These are phyloP conservation scores for Halcyon badia DNA, from an alignment of 2,797 vertebrate genomes.

Conservation along the genomic window DNA sequence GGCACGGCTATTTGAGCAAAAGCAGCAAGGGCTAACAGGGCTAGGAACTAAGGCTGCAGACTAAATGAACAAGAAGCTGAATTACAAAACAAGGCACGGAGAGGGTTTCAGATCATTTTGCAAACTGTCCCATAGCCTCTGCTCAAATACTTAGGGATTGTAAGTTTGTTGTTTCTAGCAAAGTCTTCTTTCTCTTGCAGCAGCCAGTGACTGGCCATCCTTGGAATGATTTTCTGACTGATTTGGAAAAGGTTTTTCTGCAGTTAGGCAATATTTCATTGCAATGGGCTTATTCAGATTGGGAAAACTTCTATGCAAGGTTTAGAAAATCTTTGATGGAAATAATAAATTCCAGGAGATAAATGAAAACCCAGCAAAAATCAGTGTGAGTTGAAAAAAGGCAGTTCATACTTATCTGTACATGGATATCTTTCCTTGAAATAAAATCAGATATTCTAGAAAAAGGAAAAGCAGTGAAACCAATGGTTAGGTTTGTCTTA, in stretches of 20 bases:
- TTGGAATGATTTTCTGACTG: not conserved
- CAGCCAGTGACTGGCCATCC: not conserved
- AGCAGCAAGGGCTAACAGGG: not conserved
- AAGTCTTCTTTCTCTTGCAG: not conserved
- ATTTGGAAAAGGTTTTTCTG: not conserved
- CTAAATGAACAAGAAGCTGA: not conserved
- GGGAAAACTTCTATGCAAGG: not conserved
- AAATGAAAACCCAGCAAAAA: not conserved
- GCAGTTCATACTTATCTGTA: not conserved
- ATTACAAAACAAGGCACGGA: not conserved
- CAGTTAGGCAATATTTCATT: not conserved
- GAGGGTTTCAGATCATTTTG: not conserved
- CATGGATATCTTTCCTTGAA: not conserved
- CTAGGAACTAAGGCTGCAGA: not conserved
- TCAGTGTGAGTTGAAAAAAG: not conserved
- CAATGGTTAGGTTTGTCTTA: slow-evolving; percentile 37
- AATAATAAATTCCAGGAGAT: not conserved
- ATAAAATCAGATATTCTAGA: not conserved
- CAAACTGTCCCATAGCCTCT: not conserved
- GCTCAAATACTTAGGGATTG: not conserved
- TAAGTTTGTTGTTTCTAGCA: not conserved
- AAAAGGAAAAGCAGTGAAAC: not conserved
- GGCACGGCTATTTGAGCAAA: not conserved
- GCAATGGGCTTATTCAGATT: not conserved
- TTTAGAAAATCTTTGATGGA: not conserved